Percentiles rank a stretch among this genome's conserved stretches.
Evolutionary conservation across 2,113 vertebrate species (phyloP).

Genomic region (Polypterus senegalus): DNA sequence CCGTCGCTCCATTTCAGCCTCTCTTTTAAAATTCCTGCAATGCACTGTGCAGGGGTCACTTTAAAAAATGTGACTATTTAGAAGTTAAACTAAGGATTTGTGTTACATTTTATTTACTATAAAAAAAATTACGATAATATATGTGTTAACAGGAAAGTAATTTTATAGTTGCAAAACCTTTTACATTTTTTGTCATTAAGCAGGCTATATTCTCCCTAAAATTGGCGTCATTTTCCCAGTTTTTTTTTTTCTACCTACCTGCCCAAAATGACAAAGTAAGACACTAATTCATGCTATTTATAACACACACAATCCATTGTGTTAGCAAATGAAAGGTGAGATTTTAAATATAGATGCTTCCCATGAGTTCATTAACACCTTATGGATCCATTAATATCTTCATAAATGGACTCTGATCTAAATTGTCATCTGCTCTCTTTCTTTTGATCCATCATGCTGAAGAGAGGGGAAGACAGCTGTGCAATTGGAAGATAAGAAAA

Average conservation of each 20-base stretch:
- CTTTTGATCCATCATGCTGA: neutral
- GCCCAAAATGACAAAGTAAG: neutral
- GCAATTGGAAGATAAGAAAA: neutral
- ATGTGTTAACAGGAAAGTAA: neutral
- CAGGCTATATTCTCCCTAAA: no score
- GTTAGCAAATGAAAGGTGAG: neutral
- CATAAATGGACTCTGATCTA: neutral
- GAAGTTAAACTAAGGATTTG: no score
- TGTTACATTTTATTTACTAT: no score
- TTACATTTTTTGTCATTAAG: constrained; percentile 40
- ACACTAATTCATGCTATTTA: neutral
- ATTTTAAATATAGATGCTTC: no score
- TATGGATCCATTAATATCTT: neutral
- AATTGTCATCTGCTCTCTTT: neutral
- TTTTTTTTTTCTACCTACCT: neutral
- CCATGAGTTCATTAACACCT: neutral
- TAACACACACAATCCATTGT: neutral
- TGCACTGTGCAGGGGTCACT: no score
- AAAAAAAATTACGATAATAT: neutral
- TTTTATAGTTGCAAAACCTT: neutral
- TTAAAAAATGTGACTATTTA: no score
- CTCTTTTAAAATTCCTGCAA: no score
- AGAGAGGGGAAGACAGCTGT: neutral
- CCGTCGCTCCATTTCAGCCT: no score
- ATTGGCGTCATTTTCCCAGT: neutral